Percentiles rank a stretch among this genome's conserved stretches.
Conservation (phyloP, 2,888 invertebrate genomes). For the Leucania comma region DNA sequence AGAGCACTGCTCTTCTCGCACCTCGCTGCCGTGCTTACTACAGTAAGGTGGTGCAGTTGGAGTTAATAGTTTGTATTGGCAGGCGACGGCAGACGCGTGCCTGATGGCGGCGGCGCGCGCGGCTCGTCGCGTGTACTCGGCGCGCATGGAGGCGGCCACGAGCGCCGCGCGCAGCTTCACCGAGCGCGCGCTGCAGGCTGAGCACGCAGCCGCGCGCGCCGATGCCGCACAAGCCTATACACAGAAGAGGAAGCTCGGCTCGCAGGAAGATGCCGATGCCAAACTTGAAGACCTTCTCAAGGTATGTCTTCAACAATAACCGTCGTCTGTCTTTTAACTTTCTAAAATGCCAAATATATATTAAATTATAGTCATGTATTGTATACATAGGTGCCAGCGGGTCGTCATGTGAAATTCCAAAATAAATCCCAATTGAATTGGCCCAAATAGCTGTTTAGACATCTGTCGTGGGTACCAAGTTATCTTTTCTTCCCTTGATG, state of each 20-base stretch:
- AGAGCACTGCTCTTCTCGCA: not conserved
- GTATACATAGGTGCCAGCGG: too few species aligned
- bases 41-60: not conserved
- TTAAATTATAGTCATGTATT: too few species aligned
- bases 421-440: too few species aligned
- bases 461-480: not conserved
- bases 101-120: conserved; percentile 54
- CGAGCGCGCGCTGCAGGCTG: not conserved
- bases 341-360: too few species aligned
- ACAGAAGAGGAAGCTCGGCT: conserved; percentile 62
- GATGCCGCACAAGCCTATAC: conserved; percentile 37
- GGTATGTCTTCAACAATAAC: conserved; percentile 20
- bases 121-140: conserved; percentile 58
- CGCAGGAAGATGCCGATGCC: conserved; percentile 38
- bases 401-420: too few species aligned
- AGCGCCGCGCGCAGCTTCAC: conserved; percentile 25
- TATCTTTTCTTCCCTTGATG: not conserved
- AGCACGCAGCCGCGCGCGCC: conserved; percentile 26
- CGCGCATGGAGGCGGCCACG: conserved; percentile 66
- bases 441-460: not conserved
- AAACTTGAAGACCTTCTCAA: conserved; percentile 35
- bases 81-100: conserved; percentile 65
- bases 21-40: not conserved
- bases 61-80: not conserved
- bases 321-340: too few species aligned